These are phyloP conservation scores for Drosophila eohydei DNA, from an alignment of 2,888 invertebrate species.

Conservation along the genomic window DNA sequence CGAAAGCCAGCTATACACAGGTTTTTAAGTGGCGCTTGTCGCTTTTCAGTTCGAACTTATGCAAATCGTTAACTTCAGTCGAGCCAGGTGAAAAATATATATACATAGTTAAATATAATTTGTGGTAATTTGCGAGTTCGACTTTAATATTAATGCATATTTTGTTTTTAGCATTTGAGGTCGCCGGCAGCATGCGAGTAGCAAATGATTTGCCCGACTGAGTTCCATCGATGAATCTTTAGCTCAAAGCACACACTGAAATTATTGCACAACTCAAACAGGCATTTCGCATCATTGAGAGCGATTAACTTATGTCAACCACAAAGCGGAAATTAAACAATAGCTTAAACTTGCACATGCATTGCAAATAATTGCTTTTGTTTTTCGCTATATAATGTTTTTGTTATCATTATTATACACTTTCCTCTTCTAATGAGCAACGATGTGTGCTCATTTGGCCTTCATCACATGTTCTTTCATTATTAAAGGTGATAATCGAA, in stretches of 20 bases:
- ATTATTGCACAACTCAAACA: slow-evolving; percentile 20
- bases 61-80: slow-evolving; percentile 57
- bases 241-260: neutral
- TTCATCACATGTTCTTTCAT: neutral
- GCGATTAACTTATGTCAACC: slow-evolving; percentile 28
- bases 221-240: slow-evolving; percentile 19
- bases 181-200: slow-evolving; percentile 25
- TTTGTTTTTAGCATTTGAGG: slow-evolving; percentile 42
- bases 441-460: neutral
- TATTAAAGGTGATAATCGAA: slow-evolving; percentile 8
- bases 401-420: neutral
- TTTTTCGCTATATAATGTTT: slow-evolving; percentile 9
- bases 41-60: slow-evolving; percentile 38
- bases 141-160: slow-evolving; percentile 26
- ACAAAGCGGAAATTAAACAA: slow-evolving; percentile 42
- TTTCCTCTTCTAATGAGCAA: neutral
- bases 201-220: slow-evolving; percentile 19
- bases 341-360: slow-evolving; percentile 34
- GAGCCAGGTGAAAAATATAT: neutral
- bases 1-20: slow-evolving; percentile 32
- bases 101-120: slow-evolving; percentile 21
- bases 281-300: slow-evolving; percentile 8
- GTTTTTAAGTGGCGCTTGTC: slow-evolving; percentile 39
- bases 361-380: slow-evolving; percentile 31
- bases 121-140: slow-evolving; percentile 36